Percentiles rank a stretch among this genome's conserved stretches.
These are phyloP conservation scores for Chrysolina haemoptera DNA, from an alignment of 2,888 invertebrate genomes.

Conservation along the genomic window DNA sequence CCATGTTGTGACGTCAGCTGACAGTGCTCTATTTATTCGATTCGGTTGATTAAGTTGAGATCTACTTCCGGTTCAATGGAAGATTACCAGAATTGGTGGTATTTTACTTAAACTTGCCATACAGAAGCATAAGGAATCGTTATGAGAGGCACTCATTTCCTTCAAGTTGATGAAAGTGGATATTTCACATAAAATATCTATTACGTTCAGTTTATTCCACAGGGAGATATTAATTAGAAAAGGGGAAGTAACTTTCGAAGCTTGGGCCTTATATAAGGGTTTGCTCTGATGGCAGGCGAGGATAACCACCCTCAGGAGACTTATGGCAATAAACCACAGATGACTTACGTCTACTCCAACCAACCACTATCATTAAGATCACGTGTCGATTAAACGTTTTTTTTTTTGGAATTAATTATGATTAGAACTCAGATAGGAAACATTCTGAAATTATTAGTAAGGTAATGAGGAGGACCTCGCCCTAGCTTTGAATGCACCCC, in stretches of 20 bases:
- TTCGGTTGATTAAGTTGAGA: no score
- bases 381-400: not conserved
- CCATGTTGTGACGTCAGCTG: no score
- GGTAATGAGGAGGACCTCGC: no score
- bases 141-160: no score
- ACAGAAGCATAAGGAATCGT: no score
- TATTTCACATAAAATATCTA: not conserved
- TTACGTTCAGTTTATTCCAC: not conserved
- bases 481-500: no score
- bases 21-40: no score
- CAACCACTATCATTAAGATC: not conserved
- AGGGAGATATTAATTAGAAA: not conserved
- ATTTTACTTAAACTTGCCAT: no score
- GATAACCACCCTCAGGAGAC: constrained; percentile 31
- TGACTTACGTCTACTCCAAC: not conserved
- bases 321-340: constrained; percentile 13
- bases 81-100: no score
- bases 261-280: constrained; percentile 24
- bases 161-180: not conserved
- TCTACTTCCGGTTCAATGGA: no score
- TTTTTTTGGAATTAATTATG: not conserved
- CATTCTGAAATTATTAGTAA: no score
- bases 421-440: not conserved
- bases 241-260: constrained; percentile 13
- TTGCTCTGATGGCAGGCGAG: constrained; percentile 11